A percentile compares a stretch with the other conserved stretches of the same genome.
phyloP scores from a whole-genome alignment of 30 jellyfish, hydroid and myxozoan genomes.

The Pelagia noctiluca region DNA sequence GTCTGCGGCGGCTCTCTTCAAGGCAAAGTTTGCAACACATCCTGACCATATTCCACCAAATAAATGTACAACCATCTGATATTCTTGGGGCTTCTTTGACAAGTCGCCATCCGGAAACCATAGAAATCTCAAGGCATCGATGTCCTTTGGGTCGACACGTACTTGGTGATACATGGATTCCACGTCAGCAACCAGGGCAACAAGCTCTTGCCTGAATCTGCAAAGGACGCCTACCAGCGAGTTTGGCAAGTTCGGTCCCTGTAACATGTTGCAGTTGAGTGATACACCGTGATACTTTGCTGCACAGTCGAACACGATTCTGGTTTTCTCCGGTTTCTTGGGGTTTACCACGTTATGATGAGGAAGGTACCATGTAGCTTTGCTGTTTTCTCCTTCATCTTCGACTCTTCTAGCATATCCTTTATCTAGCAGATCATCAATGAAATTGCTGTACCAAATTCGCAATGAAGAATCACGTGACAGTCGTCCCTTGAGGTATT shows the following conservation, averaged over 20 bases:
- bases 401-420: slow-evolving; percentile 24
- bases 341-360: slow-evolving; percentile 39
- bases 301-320: slow-evolving; percentile 55
- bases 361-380: slow-evolving; percentile 41
- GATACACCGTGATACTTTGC: slow-evolving; percentile 42
- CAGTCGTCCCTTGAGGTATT: slow-evolving; percentile 27
- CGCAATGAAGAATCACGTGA: not conserved
- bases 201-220: slow-evolving; percentile 34
- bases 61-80: slow-evolving; percentile 39
- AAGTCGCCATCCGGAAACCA: slow-evolving; percentile 49
- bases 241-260: slow-evolving; percentile 56
- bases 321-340: slow-evolving; percentile 39
- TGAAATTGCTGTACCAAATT: slow-evolving; percentile 9
- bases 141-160: slow-evolving; percentile 21
- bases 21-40: slow-evolving; percentile 7
- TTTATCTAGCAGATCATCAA: slow-evolving; percentile 25
- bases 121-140: slow-evolving; percentile 41
- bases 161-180: slow-evolving; percentile 57
- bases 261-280: slow-evolving; percentile 21
- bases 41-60: slow-evolving; percentile 45
- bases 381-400: not conserved
- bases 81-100: not conserved
- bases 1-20: slow-evolving; percentile 17
- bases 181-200: slow-evolving; percentile 33
- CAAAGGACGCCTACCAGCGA: slow-evolving; percentile 32